These are phyloP conservation scores for Pachliopta kotzebuea DNA, from an alignment of 2,888 invertebrate genomes.

Conservation along the genomic window DNA sequence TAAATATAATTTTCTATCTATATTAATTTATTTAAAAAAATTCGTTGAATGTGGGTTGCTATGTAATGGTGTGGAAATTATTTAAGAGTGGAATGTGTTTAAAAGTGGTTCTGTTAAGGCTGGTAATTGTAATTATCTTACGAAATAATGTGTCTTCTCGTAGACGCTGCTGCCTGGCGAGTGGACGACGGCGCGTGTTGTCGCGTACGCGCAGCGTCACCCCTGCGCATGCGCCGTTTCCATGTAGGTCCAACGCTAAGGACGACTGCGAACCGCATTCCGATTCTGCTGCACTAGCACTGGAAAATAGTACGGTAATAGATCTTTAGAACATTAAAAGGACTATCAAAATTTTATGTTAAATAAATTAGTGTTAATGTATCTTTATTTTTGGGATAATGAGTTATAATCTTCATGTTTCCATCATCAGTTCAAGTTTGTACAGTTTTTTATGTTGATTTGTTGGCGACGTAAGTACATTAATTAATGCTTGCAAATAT, in stretches of 20 bases:
- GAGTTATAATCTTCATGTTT: too few relatives aligned
- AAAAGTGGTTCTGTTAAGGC: too few relatives aligned
- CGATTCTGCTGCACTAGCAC: conserved; percentile 70
- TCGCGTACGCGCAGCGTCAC: conserved; percentile 81
- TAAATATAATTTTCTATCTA: neutral
- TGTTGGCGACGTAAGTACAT: too few relatives aligned
- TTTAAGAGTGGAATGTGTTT: too few relatives aligned
- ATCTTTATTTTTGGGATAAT: too few relatives aligned
- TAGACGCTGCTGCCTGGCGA: conserved; percentile 88
- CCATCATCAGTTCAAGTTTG: too few relatives aligned
- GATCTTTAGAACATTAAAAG: neutral
- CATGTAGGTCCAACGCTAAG: conserved; percentile 88
- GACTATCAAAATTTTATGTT: too few relatives aligned
- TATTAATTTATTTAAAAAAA: neutral
- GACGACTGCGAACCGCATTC: conserved; percentile 84
- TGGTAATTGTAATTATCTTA: conserved; percentile 38
- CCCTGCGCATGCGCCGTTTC: conserved; percentile 74
- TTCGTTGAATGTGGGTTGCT: too few relatives aligned
- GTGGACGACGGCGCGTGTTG: conserved; percentile 86
- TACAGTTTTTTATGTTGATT: too few relatives aligned
- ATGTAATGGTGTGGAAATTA: too few relatives aligned
- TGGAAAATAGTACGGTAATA: conserved; percentile 33
- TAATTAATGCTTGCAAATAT: too few relatives aligned
- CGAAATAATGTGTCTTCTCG: conserved; percentile 83
- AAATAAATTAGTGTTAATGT: neutral